Conservation (phyloP, 2,113 vertebrate genomes). For the Tychaedon coryphoeus region DNA sequence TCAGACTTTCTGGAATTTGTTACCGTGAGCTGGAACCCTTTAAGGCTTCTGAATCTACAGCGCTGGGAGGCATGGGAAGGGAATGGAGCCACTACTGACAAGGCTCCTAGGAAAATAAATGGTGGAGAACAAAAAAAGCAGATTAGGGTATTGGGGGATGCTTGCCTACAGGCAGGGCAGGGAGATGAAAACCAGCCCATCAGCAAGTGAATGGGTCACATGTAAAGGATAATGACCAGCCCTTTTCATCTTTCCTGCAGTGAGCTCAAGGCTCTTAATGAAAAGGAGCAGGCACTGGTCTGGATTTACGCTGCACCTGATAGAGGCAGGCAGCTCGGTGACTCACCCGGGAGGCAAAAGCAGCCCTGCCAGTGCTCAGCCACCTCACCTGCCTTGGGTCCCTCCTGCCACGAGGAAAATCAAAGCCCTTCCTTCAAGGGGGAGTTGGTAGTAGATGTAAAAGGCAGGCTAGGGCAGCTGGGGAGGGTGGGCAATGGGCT, state of each 20-base stretch:
- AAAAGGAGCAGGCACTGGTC: not conserved
- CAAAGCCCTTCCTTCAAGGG: not conserved
- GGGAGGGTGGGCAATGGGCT: not conserved
- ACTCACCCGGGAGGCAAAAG: not conserved
- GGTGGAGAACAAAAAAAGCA: not conserved
- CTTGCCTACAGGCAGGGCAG: conserved; percentile 27
- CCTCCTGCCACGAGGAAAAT: not conserved
- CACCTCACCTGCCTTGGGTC: not conserved
- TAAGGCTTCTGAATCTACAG: not conserved
- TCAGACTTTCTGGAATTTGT: conserved; percentile 10
- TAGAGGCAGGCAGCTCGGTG: not conserved
- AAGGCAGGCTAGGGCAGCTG: not conserved
- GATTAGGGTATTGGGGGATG: conserved; percentile 22
- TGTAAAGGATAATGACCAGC: conserved; percentile 17
- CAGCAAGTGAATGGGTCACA: conserved; percentile 39
- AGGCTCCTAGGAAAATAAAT: conserved; percentile 21
- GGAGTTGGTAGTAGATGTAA: not conserved
- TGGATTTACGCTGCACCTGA: conserved; percentile 5
- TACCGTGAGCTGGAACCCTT: not conserved
- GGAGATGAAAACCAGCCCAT: conserved; percentile 49
- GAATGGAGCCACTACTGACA: not conserved
- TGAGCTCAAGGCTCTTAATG: conserved; percentile 14
- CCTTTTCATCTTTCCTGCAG: conserved; percentile 19
- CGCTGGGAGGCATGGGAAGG: not conserved
- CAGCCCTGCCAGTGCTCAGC: not conserved